Base-by-base conservation (phyloP, 1,140 invertebrate species). In the Bombus huntii region DNA sequence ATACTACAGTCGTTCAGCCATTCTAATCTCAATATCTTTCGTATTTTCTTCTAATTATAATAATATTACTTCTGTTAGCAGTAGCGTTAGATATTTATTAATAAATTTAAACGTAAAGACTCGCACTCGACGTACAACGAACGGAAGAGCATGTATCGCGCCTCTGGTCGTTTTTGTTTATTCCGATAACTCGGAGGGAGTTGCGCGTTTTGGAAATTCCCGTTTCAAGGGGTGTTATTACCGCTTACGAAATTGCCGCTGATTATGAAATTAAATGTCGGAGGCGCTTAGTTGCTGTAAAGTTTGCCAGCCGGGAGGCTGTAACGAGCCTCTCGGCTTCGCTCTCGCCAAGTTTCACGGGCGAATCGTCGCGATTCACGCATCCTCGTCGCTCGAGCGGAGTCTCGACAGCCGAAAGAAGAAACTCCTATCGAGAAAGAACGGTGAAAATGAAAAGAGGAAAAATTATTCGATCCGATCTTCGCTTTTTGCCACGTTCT, bases 401-500 rank as follows among this genome's bases (percentile, higher is more conserved):
- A 62, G 59, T 5, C 59, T 62, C 59, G 59, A 62, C 28, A 12
- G 59, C 1, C 28, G 59, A n/a, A 8, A 28, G 68, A 39, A 25
- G 8, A 3, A 39, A 13, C 18, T 34, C 2, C 10, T 9, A 10
- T 68, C 9, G 66, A 10, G 31, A 34, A 0, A 10, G 65, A 8
- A 9, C 10, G 9, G 31, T 0, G 34, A 25, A 25, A 34, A 37
- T 34, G 66, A 68, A 68, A 37, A 68, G 66, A 12, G 3, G 47
- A 47, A 47, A 79, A 31, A 68, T 66, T 37, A 53, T 66, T 68
- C 42, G 53, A 79, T 79, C 6, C 10, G 31, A 53, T 79, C 25
- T 37, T 39, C 31, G 3, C 6, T 53, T 1, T 15, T 31, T 15
- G 76, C 42, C 76, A 39, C 25, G 13, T 15, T 31, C 59, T 44